phyloP scores from a whole-genome alignment of 2,797 vertebrate genomes.

The Acomys russatus region DNA sequence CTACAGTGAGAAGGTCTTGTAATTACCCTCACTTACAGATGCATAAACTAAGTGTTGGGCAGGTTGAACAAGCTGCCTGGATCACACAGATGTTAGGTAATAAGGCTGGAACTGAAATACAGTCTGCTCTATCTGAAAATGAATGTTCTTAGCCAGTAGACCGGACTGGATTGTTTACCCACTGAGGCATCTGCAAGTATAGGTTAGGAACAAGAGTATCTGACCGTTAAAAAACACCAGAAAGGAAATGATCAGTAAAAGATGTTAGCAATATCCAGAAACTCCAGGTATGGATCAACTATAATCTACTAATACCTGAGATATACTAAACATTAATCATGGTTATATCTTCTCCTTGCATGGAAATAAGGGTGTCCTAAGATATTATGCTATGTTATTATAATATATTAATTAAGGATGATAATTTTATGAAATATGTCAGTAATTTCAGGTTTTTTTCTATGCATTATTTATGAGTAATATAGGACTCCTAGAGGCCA shows the following conservation, averaged over 20 bases:
- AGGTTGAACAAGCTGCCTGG: neutral
- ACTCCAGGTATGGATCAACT: neutral
- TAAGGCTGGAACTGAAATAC: neutral
- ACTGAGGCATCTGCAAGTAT: neutral
- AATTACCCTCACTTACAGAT: conserved; percentile 41
- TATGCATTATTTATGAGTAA: neutral
- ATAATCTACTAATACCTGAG: neutral
- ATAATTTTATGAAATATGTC: neutral
- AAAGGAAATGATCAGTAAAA: neutral
- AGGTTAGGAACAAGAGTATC: neutral
- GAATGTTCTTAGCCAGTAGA: neutral
- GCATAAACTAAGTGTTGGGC: neutral
- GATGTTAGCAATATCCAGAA: neutral
- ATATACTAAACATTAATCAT: neutral
- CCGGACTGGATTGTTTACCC: neutral
- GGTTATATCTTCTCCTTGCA: neutral
- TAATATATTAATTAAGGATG: neutral
- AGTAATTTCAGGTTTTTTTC: neutral
- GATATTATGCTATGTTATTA: neutral
- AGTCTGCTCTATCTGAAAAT: neutral
- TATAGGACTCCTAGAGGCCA: neutral
- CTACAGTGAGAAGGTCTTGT: neutral
- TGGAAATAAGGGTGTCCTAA: neutral
- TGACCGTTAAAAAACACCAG: neutral
- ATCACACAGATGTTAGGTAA: neutral